Conservation (phyloP, 2,113 vertebrate species). For the Octodon degus region DNA sequence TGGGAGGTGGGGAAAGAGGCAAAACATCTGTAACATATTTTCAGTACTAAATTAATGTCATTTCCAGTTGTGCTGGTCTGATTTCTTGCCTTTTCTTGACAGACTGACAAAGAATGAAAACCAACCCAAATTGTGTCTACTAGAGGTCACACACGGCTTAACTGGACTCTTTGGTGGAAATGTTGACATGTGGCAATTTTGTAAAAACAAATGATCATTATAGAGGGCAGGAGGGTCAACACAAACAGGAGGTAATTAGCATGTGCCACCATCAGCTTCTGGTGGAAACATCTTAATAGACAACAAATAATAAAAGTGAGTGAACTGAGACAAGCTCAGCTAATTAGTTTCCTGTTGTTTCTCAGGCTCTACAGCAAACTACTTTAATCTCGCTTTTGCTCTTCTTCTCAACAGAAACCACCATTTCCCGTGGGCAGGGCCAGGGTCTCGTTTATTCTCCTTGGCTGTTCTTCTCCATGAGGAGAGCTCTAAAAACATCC, state of each 20-base stretch:
- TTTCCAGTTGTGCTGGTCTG: constrained; percentile 20
- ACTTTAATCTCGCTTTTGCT: constrained; percentile 47
- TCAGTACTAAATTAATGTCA: constrained; percentile 68
- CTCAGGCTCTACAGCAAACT: constrained; percentile 46
- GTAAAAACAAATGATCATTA: constrained; percentile 75
- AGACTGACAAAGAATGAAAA: constrained; percentile 71
- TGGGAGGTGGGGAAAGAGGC: rapidly evolving
- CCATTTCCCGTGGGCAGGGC: neutral
- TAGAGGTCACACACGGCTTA: neutral
- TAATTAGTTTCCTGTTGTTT: constrained; percentile 69
- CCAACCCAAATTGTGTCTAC: neutral
- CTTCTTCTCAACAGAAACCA: neutral
- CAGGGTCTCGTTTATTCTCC: neutral
- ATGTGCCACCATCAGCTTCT: constrained; percentile 67
- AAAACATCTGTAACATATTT: constrained; percentile 60
- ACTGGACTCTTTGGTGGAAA: constrained; percentile 55
- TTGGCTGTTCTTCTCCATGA: constrained; percentile 25
- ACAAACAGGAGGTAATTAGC: constrained; percentile 59
- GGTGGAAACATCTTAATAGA: constrained; percentile 75
- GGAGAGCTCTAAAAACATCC: constrained; percentile 44
- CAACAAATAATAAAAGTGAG: constrained; percentile 72
- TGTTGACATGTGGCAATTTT: constrained; percentile 58
- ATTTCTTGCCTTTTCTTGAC: constrained; percentile 68
- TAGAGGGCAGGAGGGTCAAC: constrained; percentile 22
- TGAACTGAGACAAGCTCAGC: constrained; percentile 31